Evolutionary conservation across 2,113 vertebrate genomes (phyloP), one percentile per base, ranked within the genome.

Genomic region (Falco punctatus): DNA sequence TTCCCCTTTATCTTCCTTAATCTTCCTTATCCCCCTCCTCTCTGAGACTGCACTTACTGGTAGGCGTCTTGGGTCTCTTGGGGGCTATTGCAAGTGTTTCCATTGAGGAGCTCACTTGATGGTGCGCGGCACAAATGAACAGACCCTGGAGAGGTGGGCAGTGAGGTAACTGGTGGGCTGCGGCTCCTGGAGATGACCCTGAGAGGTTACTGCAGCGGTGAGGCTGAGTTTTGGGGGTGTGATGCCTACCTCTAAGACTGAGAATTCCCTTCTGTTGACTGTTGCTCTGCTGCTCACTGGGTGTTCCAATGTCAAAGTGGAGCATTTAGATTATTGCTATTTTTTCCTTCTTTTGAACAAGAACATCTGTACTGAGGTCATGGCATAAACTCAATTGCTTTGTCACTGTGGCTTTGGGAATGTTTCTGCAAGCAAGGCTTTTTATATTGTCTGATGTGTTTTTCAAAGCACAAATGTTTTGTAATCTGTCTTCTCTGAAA

Each of bases 21-120:
- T 30, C 19, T 6, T 5, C 19, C 11, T 4, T 2, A 13, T 3
- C 3, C 1, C 13, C 26, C 22, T 6, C 27, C 10, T 62, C 26
- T 27, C 27, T 42, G 28, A 46, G 22, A 22, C 0, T 32, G 9
- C 24, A n/a, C 19, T 77, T 81, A 21, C 8, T 54, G 61, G 10
- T 23, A 66, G 58, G 13, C 30, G 33, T 80, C 42, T 79, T 46
- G 55, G 33, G 10, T 67, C 42, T 71, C 46, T 27, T 54, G 23
- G 54, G 57, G 38, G 15, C 38, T 49, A 0, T 5, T 75, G 52
- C 21, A 71, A 54, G 71, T 30, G 26, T 33, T 40, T 49, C n/a
- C 7, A 0, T 20, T 0, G 0, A 54, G 70, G 55, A 48, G 27
- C 61, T 79, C 30, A 14, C 14, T 32, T 74, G 40, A 30, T 19